Evolutionary conservation across 2,888 invertebrate genomes (phyloP), one percentile per base, ranked within the genome.

Genomic region (Nymphalis c-album): DNA sequence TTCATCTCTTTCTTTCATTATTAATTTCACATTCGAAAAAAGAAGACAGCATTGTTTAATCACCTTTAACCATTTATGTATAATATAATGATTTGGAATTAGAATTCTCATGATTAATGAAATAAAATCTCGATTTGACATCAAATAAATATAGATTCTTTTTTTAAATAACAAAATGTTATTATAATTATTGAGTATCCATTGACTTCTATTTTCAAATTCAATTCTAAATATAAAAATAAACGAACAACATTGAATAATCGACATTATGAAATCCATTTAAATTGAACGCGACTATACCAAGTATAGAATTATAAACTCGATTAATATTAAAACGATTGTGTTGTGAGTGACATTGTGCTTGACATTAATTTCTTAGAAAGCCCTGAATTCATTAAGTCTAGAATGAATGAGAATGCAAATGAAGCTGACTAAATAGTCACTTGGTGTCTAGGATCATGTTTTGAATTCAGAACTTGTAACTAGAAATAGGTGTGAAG

Each of bases 291-390:
- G 51, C 22, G 22, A 26, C 31, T 2, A 47, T 10, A 48, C 47
- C 45, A n/a, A 17, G 48, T 48, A 31, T 10, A 60, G 45, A 47
- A 47, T 66, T 57, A 35, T 22, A 57, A 61, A 47, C 47, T 57
- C 59, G 60, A 50, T 53, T 60, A 63, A 63, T 64, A 58, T 64
- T 64, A 61, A 68, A 61, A 63, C 53, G 50, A 63, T 63, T 63
- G 53, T 53, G n/a, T 20, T 20, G 55, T n/a, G 22, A 65, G 46
- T 63, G 67, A 67, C 67, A 70, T 70, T 67, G 64, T 67, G 57
- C 62, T 67, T 70, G 70, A 70, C 70, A 70, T 64, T 61, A 63
- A 67, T 58, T 67, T 70, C 63, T 67, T 18, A 63, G 67, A 67
- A 70, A 69, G 62, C 47, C 51, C 53, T 35, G 63, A 63, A 68